Base-by-base conservation (phyloP, 2,113 vertebrate genomes). In the Guaruba guarouba region DNA sequence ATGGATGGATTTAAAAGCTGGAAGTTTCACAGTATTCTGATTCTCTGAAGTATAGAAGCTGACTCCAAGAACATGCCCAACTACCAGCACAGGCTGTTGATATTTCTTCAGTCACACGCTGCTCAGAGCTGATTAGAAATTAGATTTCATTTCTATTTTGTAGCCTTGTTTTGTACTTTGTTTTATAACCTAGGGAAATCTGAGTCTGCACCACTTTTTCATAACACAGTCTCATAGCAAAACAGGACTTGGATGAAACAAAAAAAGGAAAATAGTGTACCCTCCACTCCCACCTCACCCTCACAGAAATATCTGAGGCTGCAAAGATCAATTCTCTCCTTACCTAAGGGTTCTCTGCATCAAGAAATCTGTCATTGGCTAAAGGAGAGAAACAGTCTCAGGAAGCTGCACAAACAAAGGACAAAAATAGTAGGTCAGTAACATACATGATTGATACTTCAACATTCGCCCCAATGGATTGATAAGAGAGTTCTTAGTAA, bases 131-230 rank as follows among this genome's bases (percentile, higher is more conserved):
- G 18, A 41, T 35, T 69, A 44, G 9, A 69, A 55, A 69, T 24
- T 11, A 39, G 11, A 19, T 48, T 82, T 76, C 17, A 71, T 68
- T 85, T 90, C 31, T 70, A 4, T 52, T 41, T 66, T 43, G 9
- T 41, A 33, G 28, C 0, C 0, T 18, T 19, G 55, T 63, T 41
- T 41, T 17, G 4, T 18, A 11, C 46, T 84, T 51, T 49, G 4
- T 37, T 82, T 90, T 44, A 70, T 37, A 63, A 54, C 5, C 9
- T 25, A 37, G 5, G 43, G 28, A 92, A 85, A 73, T 63, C 27
- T 16, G 39, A 83, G 8, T n/a, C 35, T 35, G 13, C 5, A n/a
- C 11, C 17, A 20, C 0, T 3, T 33, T 64, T 31, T 64, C 11
- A 3, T 81, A 46, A 55, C 15, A 48, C 5, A 49, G 4, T 27